Base-by-base conservation (phyloP, 2,797 vertebrate species). In the Melanotaenia parkinsoni region DNA sequence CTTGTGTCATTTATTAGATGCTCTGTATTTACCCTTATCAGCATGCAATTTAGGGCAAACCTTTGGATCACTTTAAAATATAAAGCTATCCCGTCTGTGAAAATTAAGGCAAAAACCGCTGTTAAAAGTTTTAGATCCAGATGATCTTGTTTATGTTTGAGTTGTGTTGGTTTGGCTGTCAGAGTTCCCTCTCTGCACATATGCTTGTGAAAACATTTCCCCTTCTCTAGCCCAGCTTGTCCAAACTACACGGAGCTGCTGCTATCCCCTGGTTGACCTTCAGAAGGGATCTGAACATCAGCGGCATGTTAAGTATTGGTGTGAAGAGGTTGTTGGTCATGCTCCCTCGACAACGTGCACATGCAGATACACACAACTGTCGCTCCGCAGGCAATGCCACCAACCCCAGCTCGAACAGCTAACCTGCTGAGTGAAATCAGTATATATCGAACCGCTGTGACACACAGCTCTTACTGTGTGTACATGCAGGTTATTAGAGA, bases 291-390 rank as follows among this genome's bases (percentile, higher is more conserved):
- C 64, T 60, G 70, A 77, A 75, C 79, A 83, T 68, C 69, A 67
- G 60, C 24, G 72, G 84, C 80, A 85, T 90, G 86, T 90, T 88
- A 88, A 88, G 85, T 86, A 87, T 86, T 62, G 69, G 56, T 79
- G 83, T 79, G 75, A 88, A 86, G 82, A 70, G 78, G 38, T 72
- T 79, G 70, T 83, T 76, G 63, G 80, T 75, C 47, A 54, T 76
- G 80, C 67, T 67, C 58, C 62, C 76, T 73, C 35, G 0, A 70
- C 77, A 65, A 38, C 20, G 32, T 61, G 22, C 54, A 32, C 71
- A 54, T 65, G 24, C 58, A 63, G 60, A 61, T 50, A 56, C 32
- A 40, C 47, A 37, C 28, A 37, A 22, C 32, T 66, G 60, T 77
- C 47, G 40, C 74, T 58, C 72, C 3, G 11, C 81, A 70, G 70